Evolutionary conservation across 2,113 vertebrate genomes (phyloP).

Genomic region (Syngnathus typhle): DNA sequence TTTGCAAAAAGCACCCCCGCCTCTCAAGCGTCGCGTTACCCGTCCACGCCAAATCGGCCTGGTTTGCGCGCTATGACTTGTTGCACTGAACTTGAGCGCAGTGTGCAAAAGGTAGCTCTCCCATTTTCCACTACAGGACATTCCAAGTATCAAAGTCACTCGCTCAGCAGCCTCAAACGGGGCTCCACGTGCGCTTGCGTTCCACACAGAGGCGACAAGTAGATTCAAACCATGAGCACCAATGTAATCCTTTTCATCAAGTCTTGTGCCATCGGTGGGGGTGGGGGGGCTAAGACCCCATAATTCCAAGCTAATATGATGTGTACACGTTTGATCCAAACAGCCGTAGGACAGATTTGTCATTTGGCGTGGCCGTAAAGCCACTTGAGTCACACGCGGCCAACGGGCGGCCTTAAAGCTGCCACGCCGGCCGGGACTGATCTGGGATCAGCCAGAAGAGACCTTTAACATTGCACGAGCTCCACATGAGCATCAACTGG

Average conservation of each 20-base stretch:
- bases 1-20: constrained; percentile 16
- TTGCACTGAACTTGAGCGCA: neutral
- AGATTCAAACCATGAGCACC: neutral
- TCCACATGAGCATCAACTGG: too few species aligned
- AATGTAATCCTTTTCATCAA: constrained; percentile 1
- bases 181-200: too few species aligned
- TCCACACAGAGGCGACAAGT: neutral
- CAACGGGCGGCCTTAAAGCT: neutral
- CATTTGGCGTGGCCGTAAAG: constrained; percentile 18
- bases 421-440: constrained; percentile 21
- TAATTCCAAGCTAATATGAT: neutral
- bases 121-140: too few species aligned
- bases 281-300: neutral
- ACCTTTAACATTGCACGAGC: neutral
- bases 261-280: neutral
- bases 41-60: constrained; percentile 1
- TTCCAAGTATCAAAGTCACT: too few species aligned
- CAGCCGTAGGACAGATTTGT: neutral
- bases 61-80: neutral
- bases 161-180: too few species aligned
- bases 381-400: constrained; percentile 16
- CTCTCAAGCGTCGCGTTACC: neutral
- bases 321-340: neutral
- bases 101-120: neutral
- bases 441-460: constrained; percentile 25